Conservation (phyloP, 2,888 invertebrate species). For the Phragmatobia fuliginosa region DNA sequence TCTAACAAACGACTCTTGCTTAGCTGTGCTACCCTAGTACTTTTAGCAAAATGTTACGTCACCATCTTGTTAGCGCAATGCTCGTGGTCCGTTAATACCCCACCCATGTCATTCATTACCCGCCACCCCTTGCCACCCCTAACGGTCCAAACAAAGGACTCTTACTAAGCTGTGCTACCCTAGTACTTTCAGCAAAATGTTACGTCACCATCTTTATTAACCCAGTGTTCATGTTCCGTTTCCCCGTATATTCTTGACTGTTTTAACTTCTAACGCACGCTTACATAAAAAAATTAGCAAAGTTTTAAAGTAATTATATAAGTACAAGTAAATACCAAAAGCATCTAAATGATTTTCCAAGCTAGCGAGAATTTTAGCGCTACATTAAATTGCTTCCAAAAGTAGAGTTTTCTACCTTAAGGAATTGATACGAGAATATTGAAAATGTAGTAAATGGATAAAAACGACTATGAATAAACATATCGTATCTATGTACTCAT, state of each 20-base stretch:
- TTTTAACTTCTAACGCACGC: not conserved
- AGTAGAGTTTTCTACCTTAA: not conserved
- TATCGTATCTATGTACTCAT: too few species aligned
- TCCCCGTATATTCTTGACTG: not conserved
- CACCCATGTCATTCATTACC: too few species aligned
- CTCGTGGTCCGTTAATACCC: too few species aligned
- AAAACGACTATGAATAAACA: not conserved
- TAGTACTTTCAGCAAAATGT: constrained; percentile 65
- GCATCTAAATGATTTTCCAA: not conserved
- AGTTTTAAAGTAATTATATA: too few species aligned
- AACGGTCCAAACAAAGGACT: constrained; percentile 29
- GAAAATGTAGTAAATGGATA: not conserved
- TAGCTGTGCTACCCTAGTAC: too few species aligned
- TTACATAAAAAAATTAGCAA: not conserved
- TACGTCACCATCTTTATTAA: constrained; percentile 69
- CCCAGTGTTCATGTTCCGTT: constrained; percentile 6
- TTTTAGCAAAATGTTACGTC: too few species aligned
- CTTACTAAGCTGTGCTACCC: constrained; percentile 56
- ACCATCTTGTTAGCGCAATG: too few species aligned
- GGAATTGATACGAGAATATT: too few species aligned
- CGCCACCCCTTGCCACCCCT: constrained; percentile 4
- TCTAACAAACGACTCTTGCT: too few species aligned
- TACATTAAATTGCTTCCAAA: not conserved
- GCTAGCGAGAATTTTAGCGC: not conserved
- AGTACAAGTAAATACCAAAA: too few species aligned